phyloP scores from a whole-genome alignment of 1,140 invertebrate species.

The Nephila pilipes region DNA sequence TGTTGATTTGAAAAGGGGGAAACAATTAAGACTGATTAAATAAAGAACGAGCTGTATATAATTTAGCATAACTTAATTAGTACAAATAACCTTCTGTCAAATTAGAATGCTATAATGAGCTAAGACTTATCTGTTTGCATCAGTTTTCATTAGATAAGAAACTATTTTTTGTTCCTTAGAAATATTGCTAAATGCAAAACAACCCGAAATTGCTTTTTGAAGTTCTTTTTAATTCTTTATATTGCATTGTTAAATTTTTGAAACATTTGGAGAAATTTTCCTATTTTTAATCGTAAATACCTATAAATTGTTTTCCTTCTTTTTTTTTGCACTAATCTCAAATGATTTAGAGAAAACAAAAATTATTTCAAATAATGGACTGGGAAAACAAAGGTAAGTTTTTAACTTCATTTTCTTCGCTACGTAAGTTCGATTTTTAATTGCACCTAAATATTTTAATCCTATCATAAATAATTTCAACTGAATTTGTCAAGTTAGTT shows the following conservation, averaged over 20 bases:
- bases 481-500: background rate
- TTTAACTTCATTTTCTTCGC: background rate
- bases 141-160: constrained; percentile 31
- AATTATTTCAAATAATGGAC: background rate
- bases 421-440: background rate
- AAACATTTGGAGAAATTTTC: background rate
- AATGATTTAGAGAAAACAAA: background rate
- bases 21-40: constrained; percentile 15
- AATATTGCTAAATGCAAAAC: background rate
- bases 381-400: background rate
- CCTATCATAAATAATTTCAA: background rate
- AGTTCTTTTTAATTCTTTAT: background rate
- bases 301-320: background rate
- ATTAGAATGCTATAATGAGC: constrained; percentile 24
- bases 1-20: constrained; percentile 22
- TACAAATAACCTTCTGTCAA: constrained; percentile 19
- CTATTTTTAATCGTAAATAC: background rate
- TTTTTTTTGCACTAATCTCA: background rate
- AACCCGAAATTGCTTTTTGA: background rate
- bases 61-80: constrained; percentile 35
- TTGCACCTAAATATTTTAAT: background rate
- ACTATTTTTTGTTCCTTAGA: background rate
- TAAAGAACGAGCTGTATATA: background rate
- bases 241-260: background rate
- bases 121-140: background rate